These are phyloP conservation scores for Amazona guildingii DNA, from an alignment of 2,113 vertebrate species.

Conservation along the genomic window DNA sequence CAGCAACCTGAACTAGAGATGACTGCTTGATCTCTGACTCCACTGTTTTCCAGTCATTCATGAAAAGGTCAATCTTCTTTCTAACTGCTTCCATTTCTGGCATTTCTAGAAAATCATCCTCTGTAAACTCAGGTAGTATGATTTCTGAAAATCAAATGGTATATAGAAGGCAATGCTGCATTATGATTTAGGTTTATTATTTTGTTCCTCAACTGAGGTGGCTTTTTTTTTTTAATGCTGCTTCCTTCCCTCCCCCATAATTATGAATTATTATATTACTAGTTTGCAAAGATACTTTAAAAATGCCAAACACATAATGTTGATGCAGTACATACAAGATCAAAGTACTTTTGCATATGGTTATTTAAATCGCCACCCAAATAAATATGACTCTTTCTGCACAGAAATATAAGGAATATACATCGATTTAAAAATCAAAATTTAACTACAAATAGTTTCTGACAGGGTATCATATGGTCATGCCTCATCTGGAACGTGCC, in stretches of 20 bases:
- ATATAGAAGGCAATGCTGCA: background rate
- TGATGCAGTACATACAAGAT: background rate
- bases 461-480: background rate
- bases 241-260: background rate
- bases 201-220: background rate
- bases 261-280: background rate
- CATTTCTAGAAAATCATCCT: conserved; percentile 78
- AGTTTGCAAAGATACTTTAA: background rate
- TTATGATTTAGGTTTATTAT: background rate
- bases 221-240: background rate
- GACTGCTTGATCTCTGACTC: conserved; percentile 48
- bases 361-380: background rate
- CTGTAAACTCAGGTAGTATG: conserved; percentile 67
- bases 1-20: conserved; percentile 31
- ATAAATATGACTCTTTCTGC: background rate
- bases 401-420: background rate
- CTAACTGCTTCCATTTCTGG: conserved; percentile 82
- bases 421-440: background rate
- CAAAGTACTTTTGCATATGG: background rate
- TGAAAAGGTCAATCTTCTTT: conserved; percentile 70
- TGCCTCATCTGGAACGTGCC: background rate
- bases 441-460: background rate
- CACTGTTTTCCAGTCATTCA: conserved; percentile 72
- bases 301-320: background rate
- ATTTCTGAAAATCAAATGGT: conserved; percentile 61